Evolutionary conservation across 2,113 vertebrate genomes (phyloP).

Genomic region (Hoplias malabaricus): DNA sequence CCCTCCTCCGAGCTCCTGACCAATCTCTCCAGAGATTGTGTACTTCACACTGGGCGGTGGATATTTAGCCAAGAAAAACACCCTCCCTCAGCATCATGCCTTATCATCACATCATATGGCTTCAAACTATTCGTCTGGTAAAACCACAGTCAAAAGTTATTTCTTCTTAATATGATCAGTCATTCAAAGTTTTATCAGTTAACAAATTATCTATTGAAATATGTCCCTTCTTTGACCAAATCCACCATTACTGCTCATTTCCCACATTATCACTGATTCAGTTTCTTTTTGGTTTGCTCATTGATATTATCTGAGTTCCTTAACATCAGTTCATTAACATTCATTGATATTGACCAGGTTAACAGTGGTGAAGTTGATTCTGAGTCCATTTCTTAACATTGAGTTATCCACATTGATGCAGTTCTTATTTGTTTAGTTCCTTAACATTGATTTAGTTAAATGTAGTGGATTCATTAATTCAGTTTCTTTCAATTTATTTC

Average conservation of each 20-base stretch:
- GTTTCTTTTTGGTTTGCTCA: neutral
- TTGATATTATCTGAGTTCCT: neutral
- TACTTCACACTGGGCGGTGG: conserved; percentile 16
- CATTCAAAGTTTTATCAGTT: too few species aligned
- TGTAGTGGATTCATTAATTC: too few species aligned
- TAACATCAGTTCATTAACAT: neutral
- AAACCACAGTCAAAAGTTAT: too few species aligned
- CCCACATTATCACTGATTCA: neutral
- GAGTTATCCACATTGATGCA: too few species aligned
- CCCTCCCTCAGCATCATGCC: neutral
- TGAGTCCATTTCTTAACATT: too few species aligned
- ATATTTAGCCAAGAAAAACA: neutral
- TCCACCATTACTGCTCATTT: neutral
- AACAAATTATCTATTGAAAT: too few species aligned
- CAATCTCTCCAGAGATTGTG: conserved; percentile 28
- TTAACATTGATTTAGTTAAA: neutral
- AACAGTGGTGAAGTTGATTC: neutral
- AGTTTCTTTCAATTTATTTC: too few species aligned
- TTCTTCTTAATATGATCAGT: too few species aligned
- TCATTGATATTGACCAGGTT: neutral
- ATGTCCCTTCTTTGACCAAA: too few species aligned
- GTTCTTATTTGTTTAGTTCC: too few species aligned
- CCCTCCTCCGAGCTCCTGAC: conserved; percentile 51
- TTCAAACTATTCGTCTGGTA: too few species aligned
- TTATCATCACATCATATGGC: neutral